A percentile compares a stretch with the other conserved stretches of the same genome.
These are phyloP conservation scores for Drosophila tropicalis DNA, from an alignment of 1,140 invertebrate species.

Conservation along the genomic window DNA sequence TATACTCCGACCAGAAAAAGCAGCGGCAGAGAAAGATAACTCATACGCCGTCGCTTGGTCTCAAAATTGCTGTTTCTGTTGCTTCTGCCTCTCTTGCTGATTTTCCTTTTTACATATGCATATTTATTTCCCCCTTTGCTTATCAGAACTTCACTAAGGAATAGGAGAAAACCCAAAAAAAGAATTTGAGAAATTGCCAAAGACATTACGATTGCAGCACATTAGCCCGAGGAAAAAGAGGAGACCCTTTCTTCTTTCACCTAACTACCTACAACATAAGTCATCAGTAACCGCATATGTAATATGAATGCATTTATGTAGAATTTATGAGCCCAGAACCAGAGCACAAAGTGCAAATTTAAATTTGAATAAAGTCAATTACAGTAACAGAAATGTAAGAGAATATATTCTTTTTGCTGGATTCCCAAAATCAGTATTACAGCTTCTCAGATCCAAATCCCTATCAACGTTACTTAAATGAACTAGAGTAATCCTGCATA, in stretches of 20 bases:
- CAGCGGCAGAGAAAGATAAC: constrained; percentile 56
- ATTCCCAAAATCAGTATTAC: too few species aligned
- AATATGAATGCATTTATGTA: not conserved
- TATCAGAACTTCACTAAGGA: constrained; percentile 59
- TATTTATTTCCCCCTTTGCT: constrained; percentile 76
- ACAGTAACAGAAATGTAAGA: not conserved
- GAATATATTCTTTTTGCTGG: too few species aligned
- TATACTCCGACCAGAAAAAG: constrained; percentile 25
- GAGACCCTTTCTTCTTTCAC: not conserved
- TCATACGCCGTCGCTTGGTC: constrained; percentile 66
- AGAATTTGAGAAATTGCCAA: constrained; percentile 74
- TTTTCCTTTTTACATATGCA: constrained; percentile 57
- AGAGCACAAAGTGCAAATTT: not conserved
- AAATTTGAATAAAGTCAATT: not conserved
- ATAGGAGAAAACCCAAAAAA: constrained; percentile 64
- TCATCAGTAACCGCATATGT: not conserved
- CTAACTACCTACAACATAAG: constrained; percentile 8
- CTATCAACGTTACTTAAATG: too few species aligned
- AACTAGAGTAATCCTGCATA: too few species aligned
- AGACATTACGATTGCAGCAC: constrained; percentile 69
- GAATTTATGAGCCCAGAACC: constrained; percentile 33
- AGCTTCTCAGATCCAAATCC: too few species aligned
- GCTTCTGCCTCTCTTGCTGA: constrained; percentile 26
- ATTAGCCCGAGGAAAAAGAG: constrained; percentile 45
- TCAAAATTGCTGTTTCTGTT: constrained; percentile 12